Evolutionary conservation across 2,888 invertebrate species (phyloP).

Genomic region (Cryptocephalus primarius): DNA sequence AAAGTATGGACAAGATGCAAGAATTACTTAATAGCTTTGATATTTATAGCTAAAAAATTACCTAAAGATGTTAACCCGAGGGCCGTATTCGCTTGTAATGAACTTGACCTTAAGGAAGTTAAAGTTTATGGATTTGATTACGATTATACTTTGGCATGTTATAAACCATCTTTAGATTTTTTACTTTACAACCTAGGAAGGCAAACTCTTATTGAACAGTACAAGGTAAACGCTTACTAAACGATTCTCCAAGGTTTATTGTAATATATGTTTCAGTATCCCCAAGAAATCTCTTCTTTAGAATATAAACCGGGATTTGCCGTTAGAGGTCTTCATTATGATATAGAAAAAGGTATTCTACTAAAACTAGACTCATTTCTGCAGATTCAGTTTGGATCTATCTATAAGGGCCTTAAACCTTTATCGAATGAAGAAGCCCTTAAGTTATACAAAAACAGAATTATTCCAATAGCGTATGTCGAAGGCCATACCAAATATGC

Average conservation of each 20-base stretch:
- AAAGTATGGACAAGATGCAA: constrained; percentile 1
- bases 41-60: constrained; percentile 63
- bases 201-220: constrained; percentile 74
- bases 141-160: constrained; percentile 94
- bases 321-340: constrained; percentile 95
- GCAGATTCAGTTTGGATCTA: constrained; percentile 92
- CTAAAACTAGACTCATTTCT: constrained; percentile 93
- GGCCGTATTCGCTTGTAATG: constrained; percentile 95
- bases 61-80: constrained; percentile 76
- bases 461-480: constrained; percentile 79
- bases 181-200: constrained; percentile 84
- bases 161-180: constrained; percentile 80
- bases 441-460: constrained; percentile 71
- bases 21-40: constrained; percentile 1
- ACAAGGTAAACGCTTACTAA: constrained; percentile 54
- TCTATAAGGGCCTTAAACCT: constrained; percentile 75
- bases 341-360: constrained; percentile 86
- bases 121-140: constrained; percentile 97
- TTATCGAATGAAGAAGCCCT: constrained; percentile 78
- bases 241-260: neutral
- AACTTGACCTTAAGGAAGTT: constrained; percentile 81
- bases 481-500: constrained; percentile 65
- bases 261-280: constrained; percentile 57
- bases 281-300: constrained; percentile 65
- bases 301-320: constrained; percentile 91